Evolutionary conservation across 2,797 vertebrate species (phyloP), one percentile per base, ranked within the genome.

Genomic region (Erpetoichthys calabaricus): DNA sequence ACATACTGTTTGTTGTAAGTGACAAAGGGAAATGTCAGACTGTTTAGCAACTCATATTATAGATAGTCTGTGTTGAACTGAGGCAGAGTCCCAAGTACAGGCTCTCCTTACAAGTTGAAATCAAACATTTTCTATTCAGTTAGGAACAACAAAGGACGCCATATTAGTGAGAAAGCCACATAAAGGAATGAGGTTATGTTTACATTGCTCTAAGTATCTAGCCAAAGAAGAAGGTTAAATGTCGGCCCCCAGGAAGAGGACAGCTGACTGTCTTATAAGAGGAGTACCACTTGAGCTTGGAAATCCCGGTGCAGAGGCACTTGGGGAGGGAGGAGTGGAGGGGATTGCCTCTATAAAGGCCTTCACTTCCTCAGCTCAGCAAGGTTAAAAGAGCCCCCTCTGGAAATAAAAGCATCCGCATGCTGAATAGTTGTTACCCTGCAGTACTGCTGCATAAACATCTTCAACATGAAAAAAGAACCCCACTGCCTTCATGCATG

Each of bases 221-320:
- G 70, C 66, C 62, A 73, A 75, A 74, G 68, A 60, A 64, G 70
- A 67, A 62, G 61, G 68, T 58, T 71, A 61, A 71, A 69, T 60
- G 65, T 47, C 61, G 55, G 62, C 57, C 25, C 55, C 25, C 59
- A 61, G 57, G 50, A 54, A 49, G 56, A 56, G 57, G 54, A 64
- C 64, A 60, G 64, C 60, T 49, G 47, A 49, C 47, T 62, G 63
- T 59, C 55, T 73, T 61, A 66, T 45, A 47, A 45, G 58, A 61
- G 6, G 42, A 51, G 53, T 43, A 47, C 42, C 10, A 53, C 52
- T 51, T 45, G 60, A 51, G 25, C 25, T 25, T 25, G 25, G 25
- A 25, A 25, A 25, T 25, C 25, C 25, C 25, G 25, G 25, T 25
- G 65, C 66, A 60, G 66, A 64, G 68, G 64, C 59, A 57, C 60